Base-by-base conservation (phyloP, 1,140 invertebrate species). In the Trissolcus basalis region DNA sequence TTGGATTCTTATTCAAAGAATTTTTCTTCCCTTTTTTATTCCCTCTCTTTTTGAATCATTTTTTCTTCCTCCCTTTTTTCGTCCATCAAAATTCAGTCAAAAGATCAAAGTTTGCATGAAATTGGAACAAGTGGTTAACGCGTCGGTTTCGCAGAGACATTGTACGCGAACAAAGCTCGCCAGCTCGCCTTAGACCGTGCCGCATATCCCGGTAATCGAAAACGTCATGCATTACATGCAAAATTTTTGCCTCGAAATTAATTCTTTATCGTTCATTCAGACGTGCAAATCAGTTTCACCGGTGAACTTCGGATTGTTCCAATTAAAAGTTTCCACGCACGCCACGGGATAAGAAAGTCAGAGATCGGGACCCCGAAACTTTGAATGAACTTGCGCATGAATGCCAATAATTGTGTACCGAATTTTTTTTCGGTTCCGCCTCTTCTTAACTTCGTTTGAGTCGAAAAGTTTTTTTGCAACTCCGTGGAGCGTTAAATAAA, bases 251-350 rank as follows among this genome's bases (percentile, higher is more conserved):
- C 33, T 8, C 19, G 8, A 50, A 50, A 50, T 50, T 50, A 50
- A 50, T 50, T 12, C 33, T 35, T 50, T 27, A 27, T 27, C 19
- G 19, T 27, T 27, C 19, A 27, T 27, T 27, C 19, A 27, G 19
- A 27, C 15, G 47, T 41, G 7, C 4, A 19, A 49, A 48, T 13
- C 15, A 49, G 48, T 60, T 60, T 49, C 48, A 27, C 12, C 15
- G 32, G 8, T 44, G 10, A 59, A 59, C 44, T 59, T 48, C 9
- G 44, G 36, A 48, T 36, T 32, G 36, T 59, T 36, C 55, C 45
- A 27, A 58, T 59, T 59, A 59, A 59, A 59, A 47, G 44, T 59
- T 59, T 48, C 6, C 19, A 27, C 14, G 27, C 14, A 10, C 16
- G 19, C 19, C 19, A 3, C 19, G 6, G 19, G 19, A 27, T 19